Evolutionary conservation across 2,113 vertebrate genomes (phyloP).

Genomic region (Cathartes aura): DNA sequence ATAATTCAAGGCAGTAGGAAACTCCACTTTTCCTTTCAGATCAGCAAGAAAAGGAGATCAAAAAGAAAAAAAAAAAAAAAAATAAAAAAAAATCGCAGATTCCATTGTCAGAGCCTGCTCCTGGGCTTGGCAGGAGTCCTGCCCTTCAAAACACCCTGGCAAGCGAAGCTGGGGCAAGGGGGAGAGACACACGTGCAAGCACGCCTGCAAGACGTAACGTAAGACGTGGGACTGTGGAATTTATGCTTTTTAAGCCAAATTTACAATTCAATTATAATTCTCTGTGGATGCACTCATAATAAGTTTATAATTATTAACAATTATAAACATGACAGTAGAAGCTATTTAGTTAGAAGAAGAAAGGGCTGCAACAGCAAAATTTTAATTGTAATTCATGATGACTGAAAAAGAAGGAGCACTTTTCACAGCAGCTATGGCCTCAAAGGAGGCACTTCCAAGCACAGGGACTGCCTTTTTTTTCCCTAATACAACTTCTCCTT

Average conservation of each 20-base stretch:
- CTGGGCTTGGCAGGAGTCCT: background rate
- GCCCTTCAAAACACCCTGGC: background rate
- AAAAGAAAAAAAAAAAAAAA: background rate
- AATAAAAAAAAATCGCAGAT: background rate
- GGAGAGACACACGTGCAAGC: background rate
- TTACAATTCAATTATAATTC: background rate
- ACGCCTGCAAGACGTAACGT: background rate
- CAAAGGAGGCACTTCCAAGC: background rate
- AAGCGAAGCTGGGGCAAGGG: background rate
- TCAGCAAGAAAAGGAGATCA: background rate
- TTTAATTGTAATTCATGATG: background rate
- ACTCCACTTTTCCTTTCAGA: background rate
- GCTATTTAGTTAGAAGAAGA: background rate
- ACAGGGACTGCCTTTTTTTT: background rate
- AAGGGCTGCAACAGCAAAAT: conserved; percentile 7
- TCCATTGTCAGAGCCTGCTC: background rate
- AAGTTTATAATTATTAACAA: conserved; percentile 25
- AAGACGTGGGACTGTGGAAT: background rate
- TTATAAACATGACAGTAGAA: background rate
- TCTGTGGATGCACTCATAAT: background rate
- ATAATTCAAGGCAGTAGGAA: background rate
- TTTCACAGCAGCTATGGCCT: background rate
- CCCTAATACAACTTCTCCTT: background rate
- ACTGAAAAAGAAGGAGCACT: background rate
- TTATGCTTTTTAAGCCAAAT: background rate